Base-by-base conservation (phyloP, 2,113 vertebrate genomes). In the Amphiprion ocellaris region DNA sequence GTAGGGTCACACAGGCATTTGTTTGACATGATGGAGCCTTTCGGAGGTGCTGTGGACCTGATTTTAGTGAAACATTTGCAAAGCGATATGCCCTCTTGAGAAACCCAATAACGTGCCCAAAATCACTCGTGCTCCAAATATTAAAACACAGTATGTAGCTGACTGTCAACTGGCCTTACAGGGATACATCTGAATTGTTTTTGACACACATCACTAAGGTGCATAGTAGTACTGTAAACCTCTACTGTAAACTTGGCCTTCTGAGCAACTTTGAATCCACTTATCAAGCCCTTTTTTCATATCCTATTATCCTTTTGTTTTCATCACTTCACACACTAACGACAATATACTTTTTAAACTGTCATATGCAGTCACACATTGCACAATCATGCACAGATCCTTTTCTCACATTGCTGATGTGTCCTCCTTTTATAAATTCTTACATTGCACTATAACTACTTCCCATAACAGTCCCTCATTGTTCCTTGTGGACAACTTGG, bases 191-290 rank as follows among this genome's bases (percentile, higher is more conserved):
- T 68, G 21, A 71, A n/a, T 26, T 19, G 4, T 26, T 69, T 37
- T 23, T 0, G 4, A 63, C 23, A 66, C 23, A 63, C 33, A 19
- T 60, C 11, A 54, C 24, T 14, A 4, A 55, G 56, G 33, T 61
- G 54, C 44, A 73, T 46, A 24, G 10, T 54, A 49, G 30, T 33
- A 24, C 89, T 90, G 89, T 90, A 89, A 87, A 92, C 90, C 90
- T 74, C 69, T 87, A 87, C 91, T 90, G 85, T 62, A 76, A 90
- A 81, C 88, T 58, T 74, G 81, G 84, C 81, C 72, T 85, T 82
- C 55, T 79, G 70, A 83, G 80, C 77, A 61, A 56, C 69, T 71
- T 79, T 84, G n/a, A 75, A 79, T 65, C 10, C 58, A 61, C 61
- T 55, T 74, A 21, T 68, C 55, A 66, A 54, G 39, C 67, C 74